Evolutionary conservation across 2,797 vertebrate genomes (phyloP).

Genomic region (Anniella stebbinsi): DNA sequence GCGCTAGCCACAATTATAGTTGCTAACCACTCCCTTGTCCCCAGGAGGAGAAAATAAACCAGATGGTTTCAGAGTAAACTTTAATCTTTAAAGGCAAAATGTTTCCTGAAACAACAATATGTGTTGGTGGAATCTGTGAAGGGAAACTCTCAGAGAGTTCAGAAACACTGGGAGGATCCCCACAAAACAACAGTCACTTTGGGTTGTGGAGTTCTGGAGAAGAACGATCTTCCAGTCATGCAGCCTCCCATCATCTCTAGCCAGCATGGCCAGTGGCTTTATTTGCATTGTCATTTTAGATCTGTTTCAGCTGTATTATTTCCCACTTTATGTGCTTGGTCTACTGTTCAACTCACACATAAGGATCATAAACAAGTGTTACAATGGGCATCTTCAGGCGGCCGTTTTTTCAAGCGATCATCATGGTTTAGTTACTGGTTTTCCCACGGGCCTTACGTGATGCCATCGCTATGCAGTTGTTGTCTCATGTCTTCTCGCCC

Average conservation of each 20-base stretch:
- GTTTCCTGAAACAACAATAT: constrained; percentile 61
- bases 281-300: not conserved
- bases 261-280: not conserved
- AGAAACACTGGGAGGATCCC: constrained; percentile 64
- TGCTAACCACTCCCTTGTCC: constrained; percentile 54
- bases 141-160: constrained; percentile 60
- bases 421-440: too few relatives aligned
- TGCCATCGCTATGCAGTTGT: too few relatives aligned
- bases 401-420: too few relatives aligned
- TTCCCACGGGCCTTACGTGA: too few relatives aligned
- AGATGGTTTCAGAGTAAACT: constrained; percentile 66
- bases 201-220: not conserved
- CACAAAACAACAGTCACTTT: constrained; percentile 51
- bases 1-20: constrained; percentile 25
- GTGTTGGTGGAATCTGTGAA: constrained; percentile 35
- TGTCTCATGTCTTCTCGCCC: too few relatives aligned
- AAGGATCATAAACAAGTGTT: too few relatives aligned
- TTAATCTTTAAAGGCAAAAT: constrained; percentile 52
- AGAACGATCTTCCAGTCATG: constrained; percentile 53
- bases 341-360: not conserved
- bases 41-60: constrained; percentile 51
- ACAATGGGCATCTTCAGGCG: too few relatives aligned
- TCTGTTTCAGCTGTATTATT: not conserved
- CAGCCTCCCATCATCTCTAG: too few relatives aligned
- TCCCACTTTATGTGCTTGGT: not conserved